Conservation (phyloP, 2,797 vertebrate genomes). For the Capromys pilorides region DNA sequence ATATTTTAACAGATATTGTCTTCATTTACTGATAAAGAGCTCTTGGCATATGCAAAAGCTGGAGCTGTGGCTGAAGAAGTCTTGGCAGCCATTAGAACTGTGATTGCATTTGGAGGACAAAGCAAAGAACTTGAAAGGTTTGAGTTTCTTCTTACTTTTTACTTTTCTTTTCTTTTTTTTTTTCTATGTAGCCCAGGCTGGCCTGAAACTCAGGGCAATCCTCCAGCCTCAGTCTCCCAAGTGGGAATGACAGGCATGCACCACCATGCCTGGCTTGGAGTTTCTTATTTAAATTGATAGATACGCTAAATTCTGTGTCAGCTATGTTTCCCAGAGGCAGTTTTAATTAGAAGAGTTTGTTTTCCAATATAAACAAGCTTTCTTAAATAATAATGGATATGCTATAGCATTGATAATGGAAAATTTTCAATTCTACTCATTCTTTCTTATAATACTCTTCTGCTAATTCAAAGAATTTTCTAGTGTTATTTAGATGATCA, state of each 20-base stretch:
- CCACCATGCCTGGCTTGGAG: slow-evolving; percentile 82
- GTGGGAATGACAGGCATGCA: neutral
- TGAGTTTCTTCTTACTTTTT: slow-evolving; percentile 51
- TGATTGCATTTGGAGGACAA: slow-evolving; percentile 96
- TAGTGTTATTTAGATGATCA: neutral
- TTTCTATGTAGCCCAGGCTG: neutral
- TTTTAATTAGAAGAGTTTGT: neutral
- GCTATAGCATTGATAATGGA: neutral
- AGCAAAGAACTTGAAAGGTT: slow-evolving; percentile 94
- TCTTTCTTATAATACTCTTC: neutral
- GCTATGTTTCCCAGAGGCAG: neutral
- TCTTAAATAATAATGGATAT: neutral
- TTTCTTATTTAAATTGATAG: slow-evolving; percentile 43
- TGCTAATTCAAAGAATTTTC: slow-evolving; percentile 29
- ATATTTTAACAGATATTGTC: slow-evolving; percentile 89
- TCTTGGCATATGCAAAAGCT: slow-evolving; percentile 95
- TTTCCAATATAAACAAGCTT: neutral
- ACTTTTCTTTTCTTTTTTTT: neutral
- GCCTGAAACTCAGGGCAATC: neutral
- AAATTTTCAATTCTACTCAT: slow-evolving; percentile 30
- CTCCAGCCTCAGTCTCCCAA: neutral
- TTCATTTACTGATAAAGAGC: slow-evolving; percentile 94
- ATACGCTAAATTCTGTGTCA: slow-evolving; percentile 15
- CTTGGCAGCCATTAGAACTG: slow-evolving; percentile 92
- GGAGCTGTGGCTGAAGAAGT: slow-evolving; percentile 98